Evolutionary conservation across 2,113 vertebrate genomes (phyloP).

Genomic region (Limnothrissa miodon): DNA sequence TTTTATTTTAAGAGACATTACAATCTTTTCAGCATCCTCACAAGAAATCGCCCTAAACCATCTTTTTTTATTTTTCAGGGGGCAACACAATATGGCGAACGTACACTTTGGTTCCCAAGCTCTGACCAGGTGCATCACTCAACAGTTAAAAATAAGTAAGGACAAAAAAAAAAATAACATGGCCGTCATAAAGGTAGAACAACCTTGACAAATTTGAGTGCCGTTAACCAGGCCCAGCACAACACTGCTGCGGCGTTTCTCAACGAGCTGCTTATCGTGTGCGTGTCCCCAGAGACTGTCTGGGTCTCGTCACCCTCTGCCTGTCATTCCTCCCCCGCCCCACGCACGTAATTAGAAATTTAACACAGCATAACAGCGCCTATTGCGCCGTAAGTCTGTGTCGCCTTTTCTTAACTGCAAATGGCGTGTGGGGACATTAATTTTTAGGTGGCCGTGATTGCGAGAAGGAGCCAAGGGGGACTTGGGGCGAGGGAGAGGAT

Average conservation of each 20-base stretch:
- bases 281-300: neutral
- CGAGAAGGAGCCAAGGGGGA: constrained; percentile 56
- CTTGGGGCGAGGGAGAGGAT: constrained; percentile 20
- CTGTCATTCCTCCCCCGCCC: constrained; percentile 21
- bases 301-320: neutral
- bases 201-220: neutral
- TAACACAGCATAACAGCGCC: constrained; percentile 74
- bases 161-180: neutral
- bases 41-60: too few species aligned
- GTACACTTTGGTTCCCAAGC: too few species aligned
- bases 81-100: too few species aligned
- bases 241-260: neutral
- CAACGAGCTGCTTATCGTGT: neutral
- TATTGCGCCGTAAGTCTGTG: constrained; percentile 68
- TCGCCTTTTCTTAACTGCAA: constrained; percentile 77
- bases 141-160: neutral
- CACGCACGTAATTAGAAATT: constrained; percentile 74
- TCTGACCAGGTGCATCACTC: neutral
- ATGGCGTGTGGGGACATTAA: constrained; percentile 74
- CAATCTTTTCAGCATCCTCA: too few species aligned
- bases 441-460: constrained; percentile 73
- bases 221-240: neutral
- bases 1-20: too few species aligned
- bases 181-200: neutral
- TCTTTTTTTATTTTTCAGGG: too few species aligned